Conservation (phyloP, 1,140 invertebrate species). For the Ladona fulva region DNA sequence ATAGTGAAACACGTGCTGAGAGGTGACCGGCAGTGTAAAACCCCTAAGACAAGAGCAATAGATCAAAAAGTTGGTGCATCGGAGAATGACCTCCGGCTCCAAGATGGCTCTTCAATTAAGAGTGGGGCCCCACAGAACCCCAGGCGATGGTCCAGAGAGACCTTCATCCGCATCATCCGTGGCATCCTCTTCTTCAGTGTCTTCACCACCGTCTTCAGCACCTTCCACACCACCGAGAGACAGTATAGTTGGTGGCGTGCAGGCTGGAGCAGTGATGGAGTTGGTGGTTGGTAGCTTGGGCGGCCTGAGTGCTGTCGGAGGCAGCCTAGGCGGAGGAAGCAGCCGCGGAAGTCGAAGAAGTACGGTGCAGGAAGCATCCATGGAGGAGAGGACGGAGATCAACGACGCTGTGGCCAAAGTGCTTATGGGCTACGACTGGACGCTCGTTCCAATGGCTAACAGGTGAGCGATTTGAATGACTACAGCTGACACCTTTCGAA, state of each 20-base stretch:
- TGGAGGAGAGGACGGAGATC: constrained; percentile 45
- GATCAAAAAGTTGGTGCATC: too few species aligned
- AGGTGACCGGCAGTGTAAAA: too few species aligned
- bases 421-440: constrained; percentile 76
- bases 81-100: background rate
- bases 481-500: too few species aligned
- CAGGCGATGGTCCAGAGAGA: constrained; percentile 32
- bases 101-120: background rate
- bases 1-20: too few species aligned
- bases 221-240: background rate
- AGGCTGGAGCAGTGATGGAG: background rate
- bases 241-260: background rate
- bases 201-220: background rate
- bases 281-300: background rate
- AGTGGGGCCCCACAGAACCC: constrained; percentile 23
- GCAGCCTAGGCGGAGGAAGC: constrained; percentile 16
- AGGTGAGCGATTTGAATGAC: constrained; percentile 51
- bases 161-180: constrained; percentile 14
- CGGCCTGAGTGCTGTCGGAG: background rate
- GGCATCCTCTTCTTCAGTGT: constrained; percentile 15
- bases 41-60: too few species aligned
- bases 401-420: constrained; percentile 65
- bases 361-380: constrained; percentile 19
- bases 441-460: constrained; percentile 64
- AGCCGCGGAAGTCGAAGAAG: constrained; percentile 12